Conservation (phyloP, 2,113 vertebrate genomes). For the Thunnus thynnus region DNA sequence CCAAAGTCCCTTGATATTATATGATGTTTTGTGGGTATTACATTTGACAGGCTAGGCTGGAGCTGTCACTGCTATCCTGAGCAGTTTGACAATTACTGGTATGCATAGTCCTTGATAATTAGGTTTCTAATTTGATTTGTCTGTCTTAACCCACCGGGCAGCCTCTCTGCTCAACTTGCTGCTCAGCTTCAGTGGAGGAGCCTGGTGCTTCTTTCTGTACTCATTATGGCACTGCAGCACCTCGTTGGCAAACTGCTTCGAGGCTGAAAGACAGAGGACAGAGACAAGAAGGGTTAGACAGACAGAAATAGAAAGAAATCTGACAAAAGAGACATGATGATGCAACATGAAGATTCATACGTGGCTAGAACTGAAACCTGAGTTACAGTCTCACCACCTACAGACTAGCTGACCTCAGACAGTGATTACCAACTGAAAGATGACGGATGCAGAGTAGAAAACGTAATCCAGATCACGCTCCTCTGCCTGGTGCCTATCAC, state of each 20-base stretch:
- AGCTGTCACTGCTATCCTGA: constrained; percentile 33
- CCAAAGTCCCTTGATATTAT: background rate
- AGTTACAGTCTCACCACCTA: constrained; percentile 19
- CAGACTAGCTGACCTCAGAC: constrained; percentile 50
- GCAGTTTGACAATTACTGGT: constrained; percentile 47
- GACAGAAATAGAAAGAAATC: constrained; percentile 6
- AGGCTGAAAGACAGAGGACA: constrained; percentile 84
- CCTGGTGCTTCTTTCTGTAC: constrained; percentile 91
- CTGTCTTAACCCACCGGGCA: constrained; percentile 87
- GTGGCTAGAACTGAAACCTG: constrained; percentile 14
- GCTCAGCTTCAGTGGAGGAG: constrained; percentile 91
- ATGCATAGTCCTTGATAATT: constrained; percentile 24
- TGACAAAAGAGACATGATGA: constrained; percentile 43
- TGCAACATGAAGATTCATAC: constrained; percentile 16
- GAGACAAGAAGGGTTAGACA: constrained; percentile 20
- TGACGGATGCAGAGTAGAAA: constrained; percentile 45
- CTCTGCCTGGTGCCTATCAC: constrained; percentile 69
- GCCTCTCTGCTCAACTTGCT: constrained; percentile 92
- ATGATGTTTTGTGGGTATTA: constrained; percentile 23
- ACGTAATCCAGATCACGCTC: constrained; percentile 40
- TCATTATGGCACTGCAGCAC: constrained; percentile 93
- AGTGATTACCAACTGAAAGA: constrained; percentile 36
- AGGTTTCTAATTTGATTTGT: constrained; percentile 52
- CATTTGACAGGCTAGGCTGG: constrained; percentile 32
- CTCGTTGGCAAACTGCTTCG: constrained; percentile 93